Conservation (phyloP, 1,140 invertebrate species). For the Eriosoma lanigerum region DNA sequence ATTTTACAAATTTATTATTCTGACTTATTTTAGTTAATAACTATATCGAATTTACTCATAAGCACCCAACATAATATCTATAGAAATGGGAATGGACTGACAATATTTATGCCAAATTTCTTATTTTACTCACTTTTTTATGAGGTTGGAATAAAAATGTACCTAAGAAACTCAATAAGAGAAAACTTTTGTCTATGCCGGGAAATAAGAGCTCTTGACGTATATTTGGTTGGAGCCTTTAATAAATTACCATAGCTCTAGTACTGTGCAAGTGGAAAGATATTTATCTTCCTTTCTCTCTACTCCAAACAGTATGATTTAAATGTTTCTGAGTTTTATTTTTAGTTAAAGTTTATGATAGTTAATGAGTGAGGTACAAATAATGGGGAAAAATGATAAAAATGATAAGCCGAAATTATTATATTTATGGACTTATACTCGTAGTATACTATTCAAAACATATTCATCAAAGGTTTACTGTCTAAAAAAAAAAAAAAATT, state of each 20-base stretch:
- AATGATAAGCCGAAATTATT: neutral
- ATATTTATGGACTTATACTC: no score
- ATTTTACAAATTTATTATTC: neutral
- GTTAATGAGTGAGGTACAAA: neutral
- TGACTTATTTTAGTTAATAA: neutral
- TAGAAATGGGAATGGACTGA: neutral
- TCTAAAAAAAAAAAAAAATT: no score
- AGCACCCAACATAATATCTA: neutral
- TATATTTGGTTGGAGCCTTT: conserved; percentile 40
- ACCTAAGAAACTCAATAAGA: neutral
- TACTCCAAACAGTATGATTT: neutral
- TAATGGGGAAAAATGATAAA: neutral
- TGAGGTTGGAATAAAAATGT: neutral
- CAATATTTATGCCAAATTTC: conserved; percentile 1
- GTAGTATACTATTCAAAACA: no score
- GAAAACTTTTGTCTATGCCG: neutral
- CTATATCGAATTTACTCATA: neutral
- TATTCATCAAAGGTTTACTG: no score
- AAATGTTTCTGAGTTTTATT: conserved; percentile 12
- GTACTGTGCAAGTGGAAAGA: neutral
- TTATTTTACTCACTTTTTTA: neutral
- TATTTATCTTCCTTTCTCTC: conserved; percentile 32
- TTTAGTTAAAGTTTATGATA: neutral
- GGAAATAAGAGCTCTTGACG: conserved; percentile 8
- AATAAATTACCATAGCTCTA: conserved; percentile 33